Base-by-base conservation (phyloP, 2,113 vertebrate species). In the Limnothrissa miodon region DNA sequence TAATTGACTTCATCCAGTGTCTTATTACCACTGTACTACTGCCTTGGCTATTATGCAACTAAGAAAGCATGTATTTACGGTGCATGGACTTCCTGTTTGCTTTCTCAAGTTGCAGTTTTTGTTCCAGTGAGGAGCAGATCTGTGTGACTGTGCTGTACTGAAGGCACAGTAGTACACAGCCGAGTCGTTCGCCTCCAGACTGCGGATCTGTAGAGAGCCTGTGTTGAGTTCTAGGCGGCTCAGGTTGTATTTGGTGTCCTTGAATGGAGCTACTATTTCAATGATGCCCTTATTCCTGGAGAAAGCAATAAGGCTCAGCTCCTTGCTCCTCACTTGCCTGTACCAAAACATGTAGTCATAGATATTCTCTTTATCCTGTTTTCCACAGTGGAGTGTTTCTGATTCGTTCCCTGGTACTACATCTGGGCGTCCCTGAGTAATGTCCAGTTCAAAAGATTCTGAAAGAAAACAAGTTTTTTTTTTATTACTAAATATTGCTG, bases 361-460 rank as follows among this genome's bases (percentile, higher is more conserved):
- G 25, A 7, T 1, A n/a, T 8, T 29, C 10, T 29, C 59, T n/a
- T n/a, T n/a, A 62, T 62, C n/a, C 25, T 62, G 59, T 62, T 62
- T 29, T n/a, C n/a, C n/a, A 9, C 59, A 62, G n/a, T 29, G n/a
- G 1, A 62, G n/a, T 10, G 6, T 62, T 56, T 23, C 51, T 45
- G 15, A 0, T 0, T 62, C 74, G 44, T 46, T 39, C 8, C n/a
- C 23, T 4, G 42, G 21, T 5, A 6, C 51, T 7, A 80, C 15
- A 81, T 80, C 15, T 9, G 74, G 48, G 46, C 13, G 48, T 10
- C 33, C 45, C 78, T 90, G 89, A 36, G 0, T 23, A 45, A 90
- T 80, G 8, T 15, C 85, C 48, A 86, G 59, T 87, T 62, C 66
- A 17, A 66, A 66, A 11, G 59, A 66, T 29, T 66, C 59, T 66